Percentiles rank a stretch among this genome's conserved stretches.
Conservation (phyloP, 2,797 vertebrate species). For the Mus caroli region DNA sequence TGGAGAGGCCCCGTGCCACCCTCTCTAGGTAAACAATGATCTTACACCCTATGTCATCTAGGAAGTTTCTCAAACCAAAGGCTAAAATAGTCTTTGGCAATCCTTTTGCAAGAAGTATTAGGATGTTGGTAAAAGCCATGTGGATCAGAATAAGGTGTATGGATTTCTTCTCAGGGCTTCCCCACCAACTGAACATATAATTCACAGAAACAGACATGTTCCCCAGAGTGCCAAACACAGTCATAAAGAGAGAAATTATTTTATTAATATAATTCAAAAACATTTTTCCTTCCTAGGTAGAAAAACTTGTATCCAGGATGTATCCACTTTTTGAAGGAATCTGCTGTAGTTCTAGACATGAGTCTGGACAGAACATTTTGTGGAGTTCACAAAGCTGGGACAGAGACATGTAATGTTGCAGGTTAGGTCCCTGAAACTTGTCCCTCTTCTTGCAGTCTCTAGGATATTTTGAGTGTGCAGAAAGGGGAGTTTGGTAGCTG, state of each 20-base stretch:
- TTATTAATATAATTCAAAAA: neutral
- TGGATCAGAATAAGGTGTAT: neutral
- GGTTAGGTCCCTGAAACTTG: neutral
- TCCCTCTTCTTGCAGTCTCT: neutral
- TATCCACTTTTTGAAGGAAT: too few relatives aligned
- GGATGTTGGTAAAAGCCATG: neutral
- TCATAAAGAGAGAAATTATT: neutral
- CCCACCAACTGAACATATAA: neutral
- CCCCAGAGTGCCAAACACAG: neutral
- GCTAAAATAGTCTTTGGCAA: too few relatives aligned
- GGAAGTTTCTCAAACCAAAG: too few relatives aligned
- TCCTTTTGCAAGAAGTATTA: too few relatives aligned
- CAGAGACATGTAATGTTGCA: neutral
- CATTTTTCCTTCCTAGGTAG: neutral
- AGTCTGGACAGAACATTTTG: neutral
- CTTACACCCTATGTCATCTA: too few relatives aligned
- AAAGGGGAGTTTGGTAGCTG: neutral
- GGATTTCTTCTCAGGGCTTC: neutral
- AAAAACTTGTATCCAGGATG: neutral
- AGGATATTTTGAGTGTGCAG: neutral
- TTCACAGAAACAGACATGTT: neutral
- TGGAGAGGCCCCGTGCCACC: too few relatives aligned
- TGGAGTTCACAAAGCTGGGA: neutral
- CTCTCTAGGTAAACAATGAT: too few relatives aligned
- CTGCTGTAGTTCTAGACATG: too few relatives aligned